These are phyloP conservation scores for Operophtera brumata DNA, from an alignment of 2,888 invertebrate species.

Conservation along the genomic window DNA sequence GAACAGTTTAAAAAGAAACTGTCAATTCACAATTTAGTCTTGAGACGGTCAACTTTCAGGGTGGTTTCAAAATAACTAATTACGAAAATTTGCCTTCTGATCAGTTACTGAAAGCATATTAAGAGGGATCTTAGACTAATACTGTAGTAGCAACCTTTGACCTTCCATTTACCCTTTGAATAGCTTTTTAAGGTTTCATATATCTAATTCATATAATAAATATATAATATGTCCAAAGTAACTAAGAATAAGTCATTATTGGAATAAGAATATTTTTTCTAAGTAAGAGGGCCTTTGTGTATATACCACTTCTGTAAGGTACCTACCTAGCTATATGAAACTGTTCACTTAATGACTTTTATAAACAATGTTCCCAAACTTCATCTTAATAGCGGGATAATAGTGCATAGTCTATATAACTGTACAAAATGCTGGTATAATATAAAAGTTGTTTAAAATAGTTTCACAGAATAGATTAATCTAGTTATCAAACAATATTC, in stretches of 20 bases:
- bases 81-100: too few species aligned
- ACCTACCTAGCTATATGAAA: slow-evolving; percentile 28
- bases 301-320: slow-evolving; percentile 20
- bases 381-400: slow-evolving; percentile 39
- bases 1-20: too few species aligned
- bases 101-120: too few species aligned
- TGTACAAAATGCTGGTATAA: slow-evolving; percentile 74
- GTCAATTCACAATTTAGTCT: too few species aligned
- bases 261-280: slow-evolving; percentile 21
- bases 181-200: slow-evolving; percentile 15
- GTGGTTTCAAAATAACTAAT: too few species aligned
- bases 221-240: slow-evolving; percentile 12
- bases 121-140: not conserved
- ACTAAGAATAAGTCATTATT: slow-evolving; percentile 22
- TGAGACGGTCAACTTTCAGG: too few species aligned
- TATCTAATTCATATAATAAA: slow-evolving; percentile 15
- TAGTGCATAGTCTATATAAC: slow-evolving; percentile 55
- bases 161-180: slow-evolving; percentile 13
- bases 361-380: slow-evolving; percentile 27
- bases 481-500: slow-evolving; percentile 80
- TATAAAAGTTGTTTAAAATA: slow-evolving; percentile 81
- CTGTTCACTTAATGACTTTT: slow-evolving; percentile 34
- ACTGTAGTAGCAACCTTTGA: slow-evolving; percentile 13
- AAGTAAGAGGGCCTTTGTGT: slow-evolving; percentile 26
- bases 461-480: slow-evolving; percentile 76